Base-by-base conservation (phyloP, 2,797 vertebrate species). In the Fundulus diaphanus region DNA sequence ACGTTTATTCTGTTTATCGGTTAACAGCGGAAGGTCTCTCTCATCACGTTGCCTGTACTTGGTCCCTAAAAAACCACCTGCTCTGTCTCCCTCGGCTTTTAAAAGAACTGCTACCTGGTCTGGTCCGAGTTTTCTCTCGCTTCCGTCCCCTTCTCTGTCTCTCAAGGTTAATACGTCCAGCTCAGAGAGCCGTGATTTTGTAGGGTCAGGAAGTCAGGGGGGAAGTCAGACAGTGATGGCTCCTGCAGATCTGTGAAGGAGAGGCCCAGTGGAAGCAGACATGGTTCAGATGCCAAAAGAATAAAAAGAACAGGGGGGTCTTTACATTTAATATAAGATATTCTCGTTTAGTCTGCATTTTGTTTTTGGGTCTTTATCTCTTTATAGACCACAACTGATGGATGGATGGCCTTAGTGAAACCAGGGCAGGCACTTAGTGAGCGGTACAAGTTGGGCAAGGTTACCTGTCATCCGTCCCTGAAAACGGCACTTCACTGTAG, bases 111-210 rank as follows among this genome's bases (percentile, higher is more conserved):
- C 76, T 70, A 78, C 78, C 81, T 77, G 87, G 76, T 75, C 73
- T 48, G 77, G 52, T 61, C 68, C 4, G 0, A 71, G 44, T 72
- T 29, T 74, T 51, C 49, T 80, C 72, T 80, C 56, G 7, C 49
- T 74, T 68, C 69, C 77, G 69, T 71, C 75, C 70, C 76, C 68
- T 73, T 57, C 56, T 12, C 77, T 33, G 31, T 81, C 84, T 77
- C 82, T 81, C 81, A 87, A 92, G 85, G 88, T 94, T 89, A 90
- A 89, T 85, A 82, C 80, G 66, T 5, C 70, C 68, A 40, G 57
- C 73, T 84, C 77, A 72, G 84, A 81, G 82, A 82, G 75, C 70
- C 79, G 71, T 76, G 83, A 84, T 87, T 84, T 84, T 52, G 57
- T 54, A 20, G 5, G 79, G 84, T 85, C 76, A 85, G 81, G 73